Evolutionary conservation across 2,797 vertebrate species (phyloP), one percentile per base, ranked within the genome.

Genomic region (Syncerus caffer): DNA sequence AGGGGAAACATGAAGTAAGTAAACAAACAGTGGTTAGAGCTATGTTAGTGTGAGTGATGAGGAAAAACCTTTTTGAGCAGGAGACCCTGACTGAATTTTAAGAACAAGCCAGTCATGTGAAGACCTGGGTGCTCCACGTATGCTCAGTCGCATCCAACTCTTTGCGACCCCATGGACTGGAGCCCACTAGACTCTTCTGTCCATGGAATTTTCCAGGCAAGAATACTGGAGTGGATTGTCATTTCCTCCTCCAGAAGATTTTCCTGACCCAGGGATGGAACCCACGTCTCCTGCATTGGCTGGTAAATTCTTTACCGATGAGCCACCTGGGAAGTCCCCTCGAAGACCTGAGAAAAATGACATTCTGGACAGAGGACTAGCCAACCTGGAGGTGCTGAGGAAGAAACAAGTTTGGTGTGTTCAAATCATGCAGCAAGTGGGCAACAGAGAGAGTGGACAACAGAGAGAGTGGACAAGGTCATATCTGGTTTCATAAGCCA

Each of bases 101-200:
- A 80, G 47, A 79, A 55, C 0, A 29, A 82, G 5, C 45, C 11
- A 38, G 47, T 58, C 23, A 25, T 1, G 3, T 13, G 45, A 82
- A 78, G 64, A 95, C n/a, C 31, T 45, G 76, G 12, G 31, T 42
- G 71, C 23, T 42, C 21, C 38, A 25, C 3, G 1, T 27, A 27
- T 14, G 12, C 38, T 74, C 23, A 42, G 38, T 2, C 0, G 3
- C 0, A 0, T 45, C 38, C 23, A 16, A 42, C 71, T 74, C 12
- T 74, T 74, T 42, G 23, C 1, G 2, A 74, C 38, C 71, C 71
- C 71, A 27, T 45, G 71, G 38, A 76, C 71, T 76, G 38, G 34
- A 76, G 71, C 23, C 71, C 38, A 45, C 13, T 42, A 74, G 71
- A 71, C 64, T 74, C 23, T 12, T 74, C 71, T 45, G 71, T 45